A percentile compares a stretch with the other conserved stretches of the same genome.
phyloP scores from a whole-genome alignment of 2,113 vertebrate species.

The Salvator merianae region DNA sequence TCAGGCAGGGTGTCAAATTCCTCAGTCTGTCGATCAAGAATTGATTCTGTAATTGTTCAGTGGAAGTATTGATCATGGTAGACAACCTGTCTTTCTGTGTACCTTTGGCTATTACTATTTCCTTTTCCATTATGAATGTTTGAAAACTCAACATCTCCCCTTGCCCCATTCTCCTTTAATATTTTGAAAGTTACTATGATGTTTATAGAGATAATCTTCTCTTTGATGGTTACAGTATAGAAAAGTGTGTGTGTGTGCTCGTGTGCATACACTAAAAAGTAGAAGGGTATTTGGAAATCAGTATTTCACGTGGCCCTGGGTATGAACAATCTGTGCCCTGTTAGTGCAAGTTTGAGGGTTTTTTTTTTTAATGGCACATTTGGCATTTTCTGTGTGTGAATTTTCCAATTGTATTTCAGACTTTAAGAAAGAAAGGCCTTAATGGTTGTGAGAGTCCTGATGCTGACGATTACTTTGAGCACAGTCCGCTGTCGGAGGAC shows the following conservation, averaged over 20 bases:
- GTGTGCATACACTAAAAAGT: neutral
- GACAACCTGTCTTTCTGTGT: neutral
- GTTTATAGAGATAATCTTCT: neutral
- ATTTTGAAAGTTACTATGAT: neutral
- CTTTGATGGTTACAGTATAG: neutral
- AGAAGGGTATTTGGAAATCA: neutral
- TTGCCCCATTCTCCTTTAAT: neutral
- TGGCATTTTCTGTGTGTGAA: slow-evolving; percentile 88
- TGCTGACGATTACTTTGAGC: slow-evolving; percentile 98
- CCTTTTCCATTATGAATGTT: neutral
- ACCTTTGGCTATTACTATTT: neutral
- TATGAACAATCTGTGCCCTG: slow-evolving; percentile 65
- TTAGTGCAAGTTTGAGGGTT: slow-evolving; percentile 50
- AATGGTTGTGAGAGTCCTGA: slow-evolving; percentile 99
- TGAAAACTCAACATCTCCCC: neutral
- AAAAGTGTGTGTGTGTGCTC: neutral
- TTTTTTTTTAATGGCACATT: slow-evolving; percentile 59
- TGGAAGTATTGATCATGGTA: neutral
- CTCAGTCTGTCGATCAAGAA: neutral
- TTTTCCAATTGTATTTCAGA: slow-evolving; percentile 99
- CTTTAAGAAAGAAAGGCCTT: slow-evolving; percentile 99
- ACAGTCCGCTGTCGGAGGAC: slow-evolving; percentile 98
- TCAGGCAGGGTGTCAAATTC: neutral
- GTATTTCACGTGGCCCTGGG: slow-evolving; percentile 70
- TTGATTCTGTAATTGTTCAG: neutral